Base-by-base conservation (phyloP, 2,797 vertebrate species). In the Sebastes diploproa region DNA sequence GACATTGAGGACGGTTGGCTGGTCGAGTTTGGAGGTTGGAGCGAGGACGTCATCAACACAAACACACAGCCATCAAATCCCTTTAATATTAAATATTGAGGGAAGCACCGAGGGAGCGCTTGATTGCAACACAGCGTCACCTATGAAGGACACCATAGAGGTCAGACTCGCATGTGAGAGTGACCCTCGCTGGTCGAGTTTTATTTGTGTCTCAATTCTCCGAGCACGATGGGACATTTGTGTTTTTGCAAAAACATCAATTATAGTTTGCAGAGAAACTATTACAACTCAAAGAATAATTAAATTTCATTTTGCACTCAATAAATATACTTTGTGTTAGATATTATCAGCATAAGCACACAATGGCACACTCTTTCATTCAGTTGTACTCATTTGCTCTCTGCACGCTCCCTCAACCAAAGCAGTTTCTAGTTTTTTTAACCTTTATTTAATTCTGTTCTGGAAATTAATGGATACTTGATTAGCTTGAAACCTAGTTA, bases 1-100 rank as follows among this genome's bases (percentile, higher is more conserved):
- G 82, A 89, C 86, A 78, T 7, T 50, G 82, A 86, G 80, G 74
- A 89, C 54, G 59, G 82, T 86, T 85, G 87, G 84, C 70, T 78
- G 56, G 22, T 86, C 16, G 12, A 52, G 60, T 86, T 79, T 84
- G 67, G 72, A 86, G 75, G 52, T 85, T 75, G 75, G 29, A 71
- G 61, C 25, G 2, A 70, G 71, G 84, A 82, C 13, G 38, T 83
- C 79, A 73, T 68, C 56, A 80, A 46, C 75, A 73, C 60, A 76
- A 80, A 73, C 71, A 78, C 30, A 50, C 66, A 56, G 59, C 27
- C 29, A 18, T 70, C 14, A 36, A 50, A 73, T 32, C 61, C 16
- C 54, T 60, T 18, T 59, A 54, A 72, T 23, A 36, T 56, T 11
- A 10, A 75, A 75, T 50, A 55, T 69, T 34, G 38, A 10, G 55